A percentile compares a stretch with the other conserved stretches of the same genome.
These are phyloP conservation scores for Lordiphosa stackelbergi DNA, from an alignment of 1,140 invertebrate species.

Conservation along the genomic window DNA sequence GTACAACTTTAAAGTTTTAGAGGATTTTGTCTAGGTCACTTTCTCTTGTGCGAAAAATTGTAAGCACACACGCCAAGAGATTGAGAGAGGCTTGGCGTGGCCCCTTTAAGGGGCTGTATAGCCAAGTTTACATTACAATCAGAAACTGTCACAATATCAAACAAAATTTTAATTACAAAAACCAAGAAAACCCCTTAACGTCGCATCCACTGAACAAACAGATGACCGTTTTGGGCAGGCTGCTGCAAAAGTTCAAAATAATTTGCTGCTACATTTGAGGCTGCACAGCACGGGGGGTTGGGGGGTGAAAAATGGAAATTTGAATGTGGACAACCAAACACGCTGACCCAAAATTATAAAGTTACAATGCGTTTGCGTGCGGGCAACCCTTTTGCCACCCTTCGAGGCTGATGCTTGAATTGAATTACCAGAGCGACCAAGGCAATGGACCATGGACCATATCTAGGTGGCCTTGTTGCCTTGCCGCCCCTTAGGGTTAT, in stretches of 20 bases:
- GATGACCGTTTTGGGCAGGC: conserved; percentile 26
- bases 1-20: too few relatives aligned
- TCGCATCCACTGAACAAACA: conserved; percentile 37
- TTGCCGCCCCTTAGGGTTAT: conserved; percentile 56
- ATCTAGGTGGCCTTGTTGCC: conserved; percentile 36
- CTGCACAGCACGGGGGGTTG: conserved; percentile 23
- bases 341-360: conserved; percentile 70
- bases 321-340: conserved; percentile 29
- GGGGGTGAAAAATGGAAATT: conserved; percentile 15
- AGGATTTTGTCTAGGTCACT: too few relatives aligned
- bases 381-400: conserved; percentile 56
- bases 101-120: too few relatives aligned
- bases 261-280: conserved; percentile 58
- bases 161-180: conserved; percentile 29
- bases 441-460: conserved; percentile 31
- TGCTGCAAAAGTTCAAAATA: conserved; percentile 42
- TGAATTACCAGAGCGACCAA: conserved; percentile 43
- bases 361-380: conserved; percentile 49
- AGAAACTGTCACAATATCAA: conserved; percentile 22
- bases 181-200: conserved; percentile 35
- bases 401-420: conserved; percentile 26
- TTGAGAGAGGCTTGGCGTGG: too few relatives aligned
- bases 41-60: too few relatives aligned
- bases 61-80: too few relatives aligned
- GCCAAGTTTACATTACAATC: too few relatives aligned